Percentiles rank a stretch among this genome's conserved stretches.
Evolutionary conservation across 2,888 invertebrate genomes (phyloP).

Genomic region (Eulithis testata): DNA sequence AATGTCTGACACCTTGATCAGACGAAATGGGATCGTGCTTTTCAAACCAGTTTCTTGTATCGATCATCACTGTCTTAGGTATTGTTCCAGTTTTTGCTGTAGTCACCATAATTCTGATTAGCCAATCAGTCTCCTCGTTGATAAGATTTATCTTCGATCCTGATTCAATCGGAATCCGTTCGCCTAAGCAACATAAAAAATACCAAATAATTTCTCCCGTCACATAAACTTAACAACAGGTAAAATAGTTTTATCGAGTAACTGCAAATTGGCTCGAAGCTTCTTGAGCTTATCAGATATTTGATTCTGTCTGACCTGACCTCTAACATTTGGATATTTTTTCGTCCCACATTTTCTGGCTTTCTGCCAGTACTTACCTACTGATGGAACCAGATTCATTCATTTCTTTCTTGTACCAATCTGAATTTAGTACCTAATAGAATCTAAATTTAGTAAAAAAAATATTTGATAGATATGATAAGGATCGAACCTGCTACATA

Average conservation of each 20-base stretch:
- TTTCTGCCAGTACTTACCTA: slow-evolving; percentile 60
- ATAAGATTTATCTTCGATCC: too few relatives aligned
- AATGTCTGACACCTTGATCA: neutral
- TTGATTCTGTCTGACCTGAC: slow-evolving; percentile 61
- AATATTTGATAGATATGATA: too few relatives aligned
- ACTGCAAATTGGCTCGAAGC: slow-evolving; percentile 44
- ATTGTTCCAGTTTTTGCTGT: too few relatives aligned
- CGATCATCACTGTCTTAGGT: too few relatives aligned
- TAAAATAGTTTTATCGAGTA: slow-evolving; percentile 26
- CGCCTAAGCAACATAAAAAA: neutral
- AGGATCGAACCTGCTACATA: too few relatives aligned
- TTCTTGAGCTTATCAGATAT: slow-evolving; percentile 44
- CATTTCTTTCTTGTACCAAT: slow-evolving; percentile 48
- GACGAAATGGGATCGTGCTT: neutral
- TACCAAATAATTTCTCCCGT: neutral
- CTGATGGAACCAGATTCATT: slow-evolving; percentile 55
- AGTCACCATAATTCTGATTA: too few relatives aligned
- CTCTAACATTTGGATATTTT: slow-evolving; percentile 63
- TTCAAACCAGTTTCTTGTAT: too few relatives aligned
- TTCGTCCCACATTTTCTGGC: slow-evolving; percentile 64
- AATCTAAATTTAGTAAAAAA: too few relatives aligned
- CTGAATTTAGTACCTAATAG: too few relatives aligned
- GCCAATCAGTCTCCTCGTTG: too few relatives aligned
- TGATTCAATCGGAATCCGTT: neutral
- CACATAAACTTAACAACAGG: slow-evolving; percentile 9